Evolutionary conservation across 2,888 invertebrate genomes (phyloP).

Genomic region (Phyto melanocephala): DNA sequence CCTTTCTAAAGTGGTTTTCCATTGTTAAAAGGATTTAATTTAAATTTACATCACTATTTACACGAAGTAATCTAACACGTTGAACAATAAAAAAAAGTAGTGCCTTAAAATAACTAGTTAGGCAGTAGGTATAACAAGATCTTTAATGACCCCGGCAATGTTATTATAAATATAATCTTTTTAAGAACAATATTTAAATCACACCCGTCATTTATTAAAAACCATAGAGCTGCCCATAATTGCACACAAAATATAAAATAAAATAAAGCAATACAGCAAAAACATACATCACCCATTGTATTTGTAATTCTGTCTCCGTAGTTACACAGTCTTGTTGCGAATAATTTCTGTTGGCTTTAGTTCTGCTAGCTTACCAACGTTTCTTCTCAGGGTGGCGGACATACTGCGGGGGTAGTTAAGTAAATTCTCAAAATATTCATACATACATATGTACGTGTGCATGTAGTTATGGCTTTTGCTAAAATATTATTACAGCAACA

Average conservation of each 20-base stretch:
- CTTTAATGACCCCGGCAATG: no score
- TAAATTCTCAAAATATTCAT: background rate
- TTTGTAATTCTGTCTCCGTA: conserved; percentile 31
- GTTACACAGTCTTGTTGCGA: conserved; percentile 7
- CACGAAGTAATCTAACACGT: no score
- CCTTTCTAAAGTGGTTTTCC: no score
- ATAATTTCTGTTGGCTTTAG: conserved; percentile 21
- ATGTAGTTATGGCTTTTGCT: conserved; percentile 32
- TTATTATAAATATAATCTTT: no score
- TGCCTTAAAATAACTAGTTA: no score
- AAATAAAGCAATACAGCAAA: conserved; percentile 48
- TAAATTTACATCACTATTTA: no score
- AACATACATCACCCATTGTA: conserved; percentile 43
- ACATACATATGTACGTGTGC: background rate
- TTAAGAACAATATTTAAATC: no score
- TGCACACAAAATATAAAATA: background rate
- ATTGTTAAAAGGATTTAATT: no score
- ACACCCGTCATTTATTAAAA: no score
- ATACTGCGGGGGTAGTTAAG: conserved; percentile 24
- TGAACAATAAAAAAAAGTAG: no score
- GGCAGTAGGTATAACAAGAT: no score
- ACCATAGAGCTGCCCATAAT: no score
- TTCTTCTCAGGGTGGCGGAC: background rate
- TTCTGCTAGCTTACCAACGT: conserved; percentile 12
- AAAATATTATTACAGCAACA: conserved; percentile 42